phyloP scores from a whole-genome alignment of 1,140 invertebrate genomes.

The Heterodera schachtii region DNA sequence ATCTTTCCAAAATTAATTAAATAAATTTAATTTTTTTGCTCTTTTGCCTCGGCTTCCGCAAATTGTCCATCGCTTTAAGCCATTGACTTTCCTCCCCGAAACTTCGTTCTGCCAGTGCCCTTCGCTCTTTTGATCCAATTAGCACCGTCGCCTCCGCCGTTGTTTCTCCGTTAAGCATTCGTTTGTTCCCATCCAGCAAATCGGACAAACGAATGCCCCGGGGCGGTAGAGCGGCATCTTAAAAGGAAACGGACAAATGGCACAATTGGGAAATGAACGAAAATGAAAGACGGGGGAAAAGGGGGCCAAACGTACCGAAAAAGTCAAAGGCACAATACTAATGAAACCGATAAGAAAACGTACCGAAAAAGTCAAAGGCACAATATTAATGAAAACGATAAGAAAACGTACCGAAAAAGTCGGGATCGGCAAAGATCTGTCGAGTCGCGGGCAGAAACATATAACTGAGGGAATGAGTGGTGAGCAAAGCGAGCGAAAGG shows the following conservation, averaged over 20 bases:
- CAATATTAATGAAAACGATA: too few species aligned
- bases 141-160: background rate
- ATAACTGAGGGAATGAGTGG: background rate
- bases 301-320: background rate
- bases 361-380: too few species aligned
- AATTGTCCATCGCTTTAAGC: slow-evolving; percentile 28
- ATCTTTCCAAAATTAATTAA: background rate
- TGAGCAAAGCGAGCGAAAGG: background rate
- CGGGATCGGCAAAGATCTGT: background rate
- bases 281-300: too few species aligned
- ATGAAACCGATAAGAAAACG: too few species aligned
- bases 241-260: background rate
- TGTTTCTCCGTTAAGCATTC: background rate
- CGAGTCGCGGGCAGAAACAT: background rate
- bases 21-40: background rate
- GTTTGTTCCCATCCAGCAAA: background rate
- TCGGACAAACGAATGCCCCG: background rate
- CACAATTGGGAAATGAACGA: background rate
- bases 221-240: background rate
- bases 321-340: too few species aligned
- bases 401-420: too few species aligned
- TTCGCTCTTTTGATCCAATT: background rate
- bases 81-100: slow-evolving; percentile 26
- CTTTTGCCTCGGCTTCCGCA: slow-evolving; percentile 21
- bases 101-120: slow-evolving; percentile 13